phyloP scores from a whole-genome alignment of 1,140 invertebrate species.

The Drosophila pandora region DNA sequence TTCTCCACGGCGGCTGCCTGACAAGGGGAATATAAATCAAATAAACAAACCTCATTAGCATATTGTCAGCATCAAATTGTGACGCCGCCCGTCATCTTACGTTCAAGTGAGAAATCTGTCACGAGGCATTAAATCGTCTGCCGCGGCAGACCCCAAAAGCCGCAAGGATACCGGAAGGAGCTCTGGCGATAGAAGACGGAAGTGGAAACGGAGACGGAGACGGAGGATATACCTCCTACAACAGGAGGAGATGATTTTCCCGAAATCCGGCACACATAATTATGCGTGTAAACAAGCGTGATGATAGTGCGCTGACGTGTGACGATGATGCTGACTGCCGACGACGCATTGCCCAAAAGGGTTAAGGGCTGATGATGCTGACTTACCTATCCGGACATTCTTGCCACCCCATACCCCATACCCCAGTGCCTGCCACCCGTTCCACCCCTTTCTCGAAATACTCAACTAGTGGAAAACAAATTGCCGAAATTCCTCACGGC shows the following conservation, averaged over 20 bases:
- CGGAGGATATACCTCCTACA: background rate
- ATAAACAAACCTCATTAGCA: conserved; percentile 81
- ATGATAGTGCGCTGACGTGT: conserved; percentile 79
- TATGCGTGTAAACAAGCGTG: conserved; percentile 81
- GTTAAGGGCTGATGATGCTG: conserved; percentile 32
- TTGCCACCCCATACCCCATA: background rate
- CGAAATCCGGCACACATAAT: conserved; percentile 73
- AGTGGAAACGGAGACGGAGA: background rate
- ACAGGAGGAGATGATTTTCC: conserved; percentile 39
- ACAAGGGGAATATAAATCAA: conserved; percentile 75
- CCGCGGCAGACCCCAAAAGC: conserved; percentile 52
- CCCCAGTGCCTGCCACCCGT: background rate
- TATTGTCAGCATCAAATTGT: conserved; percentile 76
- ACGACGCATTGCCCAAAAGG: conserved; percentile 42
- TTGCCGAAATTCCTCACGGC: conserved; percentile 62
- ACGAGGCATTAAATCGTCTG: conserved; percentile 75
- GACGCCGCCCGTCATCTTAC: conserved; percentile 64
- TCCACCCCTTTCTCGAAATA: conserved; percentile 35
- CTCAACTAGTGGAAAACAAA: conserved; percentile 66
- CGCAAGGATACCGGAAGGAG: conserved; percentile 46
- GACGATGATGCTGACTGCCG: conserved; percentile 49
- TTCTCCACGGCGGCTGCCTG: conserved; percentile 22
- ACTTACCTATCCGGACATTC: conserved; percentile 18
- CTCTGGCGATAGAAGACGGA: background rate
- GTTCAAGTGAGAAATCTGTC: conserved; percentile 79